These are phyloP conservation scores for Vollenhovia emeryi DNA, from an alignment of 1,140 invertebrate genomes.

Conservation along the genomic window DNA sequence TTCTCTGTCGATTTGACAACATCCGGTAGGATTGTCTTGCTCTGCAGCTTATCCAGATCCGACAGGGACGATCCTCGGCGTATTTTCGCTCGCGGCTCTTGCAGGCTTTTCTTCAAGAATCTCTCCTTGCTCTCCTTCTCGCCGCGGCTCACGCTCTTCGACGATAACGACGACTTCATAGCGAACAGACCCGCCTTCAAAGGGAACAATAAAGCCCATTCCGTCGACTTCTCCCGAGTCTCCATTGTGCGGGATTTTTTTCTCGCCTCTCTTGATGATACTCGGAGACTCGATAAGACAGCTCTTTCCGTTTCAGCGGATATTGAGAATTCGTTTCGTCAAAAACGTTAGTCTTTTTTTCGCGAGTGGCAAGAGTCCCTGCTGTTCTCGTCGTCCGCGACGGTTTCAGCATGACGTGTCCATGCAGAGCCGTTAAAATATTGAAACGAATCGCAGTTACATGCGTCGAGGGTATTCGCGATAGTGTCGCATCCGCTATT, in stretches of 20 bases:
- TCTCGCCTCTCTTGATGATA: background rate
- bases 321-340: background rate
- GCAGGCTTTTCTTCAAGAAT: conserved; percentile 69
- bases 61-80: conserved; percentile 90
- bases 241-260: conserved; percentile 77
- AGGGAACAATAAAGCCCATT: conserved; percentile 87
- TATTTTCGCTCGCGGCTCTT: conserved; percentile 85
- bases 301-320: background rate
- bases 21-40: conserved; percentile 80
- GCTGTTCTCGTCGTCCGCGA: background rate
- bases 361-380: background rate
- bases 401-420: background rate
- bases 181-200: conserved; percentile 87
- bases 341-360: conserved; percentile 2
- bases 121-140: conserved; percentile 66
- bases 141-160: conserved; percentile 77
- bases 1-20: conserved; percentile 85
- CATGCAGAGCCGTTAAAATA: background rate
- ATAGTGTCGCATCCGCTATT: conserved; percentile 60
- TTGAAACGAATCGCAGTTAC: background rate
- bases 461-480: conserved; percentile 4
- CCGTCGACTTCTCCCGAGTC: conserved; percentile 82
- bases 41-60: conserved; percentile 88
- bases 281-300: background rate
- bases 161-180: conserved; percentile 86